Percentiles rank a stretch among this genome's conserved stretches.
Evolutionary conservation across 2,113 vertebrate genomes (phyloP).

Genomic region (Jacana jacana): DNA sequence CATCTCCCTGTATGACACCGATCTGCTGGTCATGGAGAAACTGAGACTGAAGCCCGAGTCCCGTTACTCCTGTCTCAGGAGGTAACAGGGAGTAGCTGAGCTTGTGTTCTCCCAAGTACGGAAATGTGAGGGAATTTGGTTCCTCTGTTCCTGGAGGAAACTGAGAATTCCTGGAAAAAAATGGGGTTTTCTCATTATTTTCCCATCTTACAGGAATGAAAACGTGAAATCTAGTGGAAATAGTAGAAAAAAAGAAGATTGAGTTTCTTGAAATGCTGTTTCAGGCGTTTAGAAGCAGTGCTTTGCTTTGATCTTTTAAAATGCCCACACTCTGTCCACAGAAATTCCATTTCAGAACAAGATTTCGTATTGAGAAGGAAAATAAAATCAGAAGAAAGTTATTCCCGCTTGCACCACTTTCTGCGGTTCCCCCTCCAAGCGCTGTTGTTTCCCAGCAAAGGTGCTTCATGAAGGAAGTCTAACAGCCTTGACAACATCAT

Average conservation of each 20-base stretch:
- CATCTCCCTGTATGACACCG: background rate
- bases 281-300: background rate
- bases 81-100: background rate
- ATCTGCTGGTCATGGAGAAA: background rate
- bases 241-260: background rate
- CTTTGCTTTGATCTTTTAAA: background rate
- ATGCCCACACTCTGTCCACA: background rate
- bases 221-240: background rate
- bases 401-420: background rate
- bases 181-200: background rate
- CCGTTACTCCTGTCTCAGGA: background rate
- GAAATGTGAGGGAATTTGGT: background rate
- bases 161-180: background rate
- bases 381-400: background rate
- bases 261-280: background rate
- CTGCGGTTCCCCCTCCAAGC: background rate
- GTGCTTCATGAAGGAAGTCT: background rate
- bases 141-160: background rate
- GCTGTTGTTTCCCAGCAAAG: background rate
- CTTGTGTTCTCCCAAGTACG: background rate
- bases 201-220: background rate
- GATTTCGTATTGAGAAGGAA: background rate
- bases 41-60: background rate
- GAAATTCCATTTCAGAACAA: background rate
- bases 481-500: background rate